Evolutionary conservation across 2,113 vertebrate species (phyloP).

Genomic region (Spilogale gracilis): DNA sequence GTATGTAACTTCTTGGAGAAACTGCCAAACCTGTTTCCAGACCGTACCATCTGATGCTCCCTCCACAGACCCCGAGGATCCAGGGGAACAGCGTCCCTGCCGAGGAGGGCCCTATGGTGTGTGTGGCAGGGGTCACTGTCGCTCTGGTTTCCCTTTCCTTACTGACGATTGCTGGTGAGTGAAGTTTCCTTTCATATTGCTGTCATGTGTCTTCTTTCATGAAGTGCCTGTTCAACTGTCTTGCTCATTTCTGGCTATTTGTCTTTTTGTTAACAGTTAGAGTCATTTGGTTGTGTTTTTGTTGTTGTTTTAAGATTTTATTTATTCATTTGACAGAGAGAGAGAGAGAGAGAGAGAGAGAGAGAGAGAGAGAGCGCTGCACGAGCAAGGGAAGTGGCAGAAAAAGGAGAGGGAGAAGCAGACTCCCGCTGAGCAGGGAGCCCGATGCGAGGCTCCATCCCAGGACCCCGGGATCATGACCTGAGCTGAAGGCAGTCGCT

Average conservation of each 20-base stretch:
- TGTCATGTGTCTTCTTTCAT: neutral
- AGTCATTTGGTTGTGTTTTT: too few relatives aligned
- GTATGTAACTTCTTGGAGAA: neutral
- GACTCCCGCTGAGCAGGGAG: too few relatives aligned
- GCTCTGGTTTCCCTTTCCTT: neutral
- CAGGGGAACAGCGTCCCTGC: neutral
- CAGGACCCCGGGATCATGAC: too few relatives aligned
- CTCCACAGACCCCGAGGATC: accelerated
- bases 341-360: too few relatives aligned
- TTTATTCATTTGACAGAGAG: too few relatives aligned
- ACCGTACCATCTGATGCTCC: neutral
- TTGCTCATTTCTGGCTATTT: neutral
- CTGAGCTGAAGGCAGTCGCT: too few relatives aligned
- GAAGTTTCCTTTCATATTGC: neutral
- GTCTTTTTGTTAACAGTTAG: neutral
- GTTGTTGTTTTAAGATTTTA: too few relatives aligned
- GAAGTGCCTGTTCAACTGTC: neutral
- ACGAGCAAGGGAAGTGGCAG: too few relatives aligned
- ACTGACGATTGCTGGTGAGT: neutral
- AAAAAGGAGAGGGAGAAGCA: too few relatives aligned
- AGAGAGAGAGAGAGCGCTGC: too few relatives aligned
- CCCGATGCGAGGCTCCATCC: too few relatives aligned
- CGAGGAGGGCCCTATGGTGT: too few relatives aligned
- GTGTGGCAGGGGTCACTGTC: neutral
- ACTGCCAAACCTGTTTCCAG: neutral